Percentiles rank a stretch among this genome's conserved stretches.
phyloP scores from a whole-genome alignment of 2,113 vertebrate species.

The Ceratotherium simum region DNA sequence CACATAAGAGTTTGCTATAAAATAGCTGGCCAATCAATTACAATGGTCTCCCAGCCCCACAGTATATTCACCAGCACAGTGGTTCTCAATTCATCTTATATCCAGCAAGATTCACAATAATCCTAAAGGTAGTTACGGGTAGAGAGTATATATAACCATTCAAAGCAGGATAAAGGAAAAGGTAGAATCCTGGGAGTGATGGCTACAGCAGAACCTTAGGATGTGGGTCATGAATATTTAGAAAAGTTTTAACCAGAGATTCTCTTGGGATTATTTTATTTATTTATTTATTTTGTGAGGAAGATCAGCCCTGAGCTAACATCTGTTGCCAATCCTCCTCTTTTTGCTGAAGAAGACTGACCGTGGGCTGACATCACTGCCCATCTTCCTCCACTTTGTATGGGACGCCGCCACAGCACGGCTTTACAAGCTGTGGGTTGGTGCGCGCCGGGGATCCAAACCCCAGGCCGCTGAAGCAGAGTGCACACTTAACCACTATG shows the following conservation, averaged over 20 bases:
- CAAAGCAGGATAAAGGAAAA: neutral
- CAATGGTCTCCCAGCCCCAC: neutral
- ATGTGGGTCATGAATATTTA: neutral
- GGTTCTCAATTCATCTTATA: neutral
- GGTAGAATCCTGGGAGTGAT: neutral
- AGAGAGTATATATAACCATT: neutral
- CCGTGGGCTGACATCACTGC: too few relatives aligned
- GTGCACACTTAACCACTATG: too few relatives aligned
- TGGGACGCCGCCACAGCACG: too few relatives aligned
- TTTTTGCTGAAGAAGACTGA: too few relatives aligned
- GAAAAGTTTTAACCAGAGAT: neutral
- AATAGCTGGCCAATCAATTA: neutral
- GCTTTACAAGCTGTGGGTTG: too few relatives aligned
- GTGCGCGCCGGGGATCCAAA: too few relatives aligned
- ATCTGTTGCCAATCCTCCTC: too few relatives aligned
- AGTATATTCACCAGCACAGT: neutral
- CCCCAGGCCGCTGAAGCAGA: too few relatives aligned
- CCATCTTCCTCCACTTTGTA: too few relatives aligned
- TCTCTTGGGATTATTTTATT: neutral
- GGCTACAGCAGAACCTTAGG: neutral
- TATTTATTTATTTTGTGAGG: too few relatives aligned
- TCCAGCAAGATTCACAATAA: neutral
- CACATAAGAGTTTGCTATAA: neutral
- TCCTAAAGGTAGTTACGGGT: neutral
- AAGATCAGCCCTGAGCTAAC: too few relatives aligned